Conservation (phyloP, 30 jellyfish, hydroid and myxozoan species). For the Morbakka virulenta region DNA sequence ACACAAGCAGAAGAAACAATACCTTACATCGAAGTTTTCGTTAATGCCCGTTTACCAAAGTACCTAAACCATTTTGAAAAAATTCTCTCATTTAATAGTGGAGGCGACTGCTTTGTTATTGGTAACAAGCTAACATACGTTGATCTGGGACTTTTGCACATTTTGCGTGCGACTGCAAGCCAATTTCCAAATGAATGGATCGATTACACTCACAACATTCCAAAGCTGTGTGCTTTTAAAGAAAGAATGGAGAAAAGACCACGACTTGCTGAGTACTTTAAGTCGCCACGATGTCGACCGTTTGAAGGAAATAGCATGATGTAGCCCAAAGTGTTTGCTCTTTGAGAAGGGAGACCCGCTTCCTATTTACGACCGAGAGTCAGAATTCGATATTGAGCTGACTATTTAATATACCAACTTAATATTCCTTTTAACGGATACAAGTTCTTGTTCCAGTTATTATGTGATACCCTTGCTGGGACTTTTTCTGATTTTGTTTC, state of each 20-base stretch:
- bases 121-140: conserved; percentile 54
- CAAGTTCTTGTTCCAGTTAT: too few relatives aligned
- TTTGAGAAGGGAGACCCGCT: too few relatives aligned
- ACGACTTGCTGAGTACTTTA: conserved; percentile 46
- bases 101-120: conserved; percentile 46
- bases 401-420: too few relatives aligned
- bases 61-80: conserved; percentile 42
- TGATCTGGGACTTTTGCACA: conserved; percentile 61
- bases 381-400: too few relatives aligned
- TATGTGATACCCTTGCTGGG: too few relatives aligned
- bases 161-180: conserved; percentile 55
- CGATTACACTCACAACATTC: conserved; percentile 16
- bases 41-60: conserved; percentile 9
- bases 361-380: too few relatives aligned
- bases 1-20: conserved; percentile 39
- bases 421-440: too few relatives aligned
- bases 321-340: too few relatives aligned
- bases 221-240: conserved; percentile 55
- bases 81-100: neutral
- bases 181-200: conserved; percentile 64
- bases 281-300: conserved; percentile 57
- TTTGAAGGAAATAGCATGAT: conserved; percentile 72
- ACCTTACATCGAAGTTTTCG: conserved; percentile 50
- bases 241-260: conserved; percentile 60
- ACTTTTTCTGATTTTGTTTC: too few relatives aligned